Base-by-base conservation (phyloP, 2,888 invertebrate species). In the Pachydiplax longipennis region DNA sequence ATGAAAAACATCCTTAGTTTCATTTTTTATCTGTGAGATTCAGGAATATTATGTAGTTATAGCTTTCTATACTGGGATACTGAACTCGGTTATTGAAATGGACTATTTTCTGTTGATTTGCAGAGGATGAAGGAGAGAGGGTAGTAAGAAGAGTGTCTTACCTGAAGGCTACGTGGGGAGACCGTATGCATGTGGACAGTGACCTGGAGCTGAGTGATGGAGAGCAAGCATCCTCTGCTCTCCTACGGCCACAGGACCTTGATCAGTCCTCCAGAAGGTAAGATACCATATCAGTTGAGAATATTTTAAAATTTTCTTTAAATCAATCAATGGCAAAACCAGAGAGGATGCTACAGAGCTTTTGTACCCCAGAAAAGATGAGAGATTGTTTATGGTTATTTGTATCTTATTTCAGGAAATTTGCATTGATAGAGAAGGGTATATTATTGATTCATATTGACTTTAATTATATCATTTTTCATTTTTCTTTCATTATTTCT, bases 111-210 rank as follows among this genome's bases (percentile, higher is more conserved):
- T 48, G 90, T 61, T 91, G 91, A 91, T 90, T 93, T 92, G 31
- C 93, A 95, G 96, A 95, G 94, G 97, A 97, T 93, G 98, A 98
- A 93, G 93, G 93, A 58, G 98, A 98, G 93, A 96, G 98, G 92
- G 96, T 97, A 40, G 97, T 97, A 94, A 96, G 99, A 92, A 95
- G 99, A 92, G 98, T 98, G 92, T 99, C 98, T n/a, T 99, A 99
- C 94, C 95, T 99, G 92, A 98, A 98, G 94, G 99, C 99, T 81
- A 99, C 98, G 15, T 97, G 97, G 95, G 97, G 97, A 91, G 97
- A 97, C 93, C 95, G 96, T 91, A 95, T 96, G 94, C 96, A 96
- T 93, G 94, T 97, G 92, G 97, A 97, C 93, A 96, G 96, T 93
- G 97, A 97, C 92, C 93, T 95, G 90, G 95, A 95, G 91, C 93